Base-by-base conservation (phyloP, 1,140 invertebrate genomes). In the Plodia interpunctella region DNA sequence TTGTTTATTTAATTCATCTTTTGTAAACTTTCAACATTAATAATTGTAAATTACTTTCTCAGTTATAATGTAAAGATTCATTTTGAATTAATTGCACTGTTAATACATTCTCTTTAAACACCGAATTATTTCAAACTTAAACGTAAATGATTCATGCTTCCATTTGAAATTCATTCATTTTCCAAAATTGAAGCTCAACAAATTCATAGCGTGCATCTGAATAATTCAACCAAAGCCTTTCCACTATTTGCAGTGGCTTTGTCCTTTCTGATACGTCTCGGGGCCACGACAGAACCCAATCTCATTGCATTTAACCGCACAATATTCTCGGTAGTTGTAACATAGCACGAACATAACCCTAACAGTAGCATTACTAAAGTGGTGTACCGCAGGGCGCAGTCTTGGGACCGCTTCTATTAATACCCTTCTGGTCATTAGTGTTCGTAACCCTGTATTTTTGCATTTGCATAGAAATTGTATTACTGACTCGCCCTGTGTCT, bases 391-490 rank as follows among this genome's bases (percentile, higher is more conserved):
- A 53, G 20, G 51, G 51, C 13, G 19, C 51, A n/a, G 17, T 53
- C 5, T 53, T 53, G 18, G 11, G 51, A 25, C 51, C 51, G n/a
- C 20, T 15, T 17, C 38, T 44, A 44, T 15, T 44, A 25, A 53
- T 53, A 25, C 21, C 19, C 20, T 21, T 51, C 49, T 11, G 10
- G 19, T 25, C 51, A 53, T 21, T 53, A 53, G 51, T 11, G 21
- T 21, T 5, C 17, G 51, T 18, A 53, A 53, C 51, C 15, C 19
- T 20, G 25, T 53, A 5, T 53, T 53, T 2, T 53, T 53, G 21
- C 51, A 53, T 53, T 53, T 53, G 51, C 51, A 53, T 53, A 20
- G 15, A 53, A 53, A 53, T 53, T 53, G 51, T 53, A 25, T 53
- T 53, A 53, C 20, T 18, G 51, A 4, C 19, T 21, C 3, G 51